These are phyloP conservation scores for Geotrypetes seraphini DNA, from an alignment of 2,797 vertebrate species.

Conservation along the genomic window DNA sequence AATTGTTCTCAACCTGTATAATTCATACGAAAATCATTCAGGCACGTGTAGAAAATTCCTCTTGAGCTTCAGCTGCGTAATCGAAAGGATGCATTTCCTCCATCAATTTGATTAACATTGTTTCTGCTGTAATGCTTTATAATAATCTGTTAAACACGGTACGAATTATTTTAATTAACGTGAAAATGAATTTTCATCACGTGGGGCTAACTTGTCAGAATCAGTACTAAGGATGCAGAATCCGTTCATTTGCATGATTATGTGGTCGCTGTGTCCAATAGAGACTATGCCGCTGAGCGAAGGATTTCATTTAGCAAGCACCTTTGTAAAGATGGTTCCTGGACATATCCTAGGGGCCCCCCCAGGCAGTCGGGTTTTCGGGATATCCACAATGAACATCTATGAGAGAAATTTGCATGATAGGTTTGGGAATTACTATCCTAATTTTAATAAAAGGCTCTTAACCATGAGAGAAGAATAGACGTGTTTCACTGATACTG, in stretches of 20 bases:
- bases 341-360: too few species aligned
- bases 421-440: too few species aligned
- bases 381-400: too few species aligned
- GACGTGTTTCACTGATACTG: too few species aligned
- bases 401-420: too few species aligned
- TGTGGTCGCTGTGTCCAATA: background rate
- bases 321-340: background rate
- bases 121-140: background rate
- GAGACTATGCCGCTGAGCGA: background rate
- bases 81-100: background rate
- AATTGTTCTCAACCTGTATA: too few species aligned
- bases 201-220: constrained; percentile 1
- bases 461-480: too few species aligned
- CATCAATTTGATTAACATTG: background rate
- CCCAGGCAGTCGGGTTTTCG: too few species aligned
- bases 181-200: background rate
- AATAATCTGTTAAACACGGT: background rate
- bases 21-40: too few species aligned
- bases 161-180: constrained; percentile 3
- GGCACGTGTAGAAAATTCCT: background rate
- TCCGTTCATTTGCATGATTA: background rate
- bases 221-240: background rate
- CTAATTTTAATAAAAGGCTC: background rate
- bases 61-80: background rate
- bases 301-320: background rate